phyloP scores from a whole-genome alignment of 2,888 invertebrate genomes.

The Drosophila mimetica region DNA sequence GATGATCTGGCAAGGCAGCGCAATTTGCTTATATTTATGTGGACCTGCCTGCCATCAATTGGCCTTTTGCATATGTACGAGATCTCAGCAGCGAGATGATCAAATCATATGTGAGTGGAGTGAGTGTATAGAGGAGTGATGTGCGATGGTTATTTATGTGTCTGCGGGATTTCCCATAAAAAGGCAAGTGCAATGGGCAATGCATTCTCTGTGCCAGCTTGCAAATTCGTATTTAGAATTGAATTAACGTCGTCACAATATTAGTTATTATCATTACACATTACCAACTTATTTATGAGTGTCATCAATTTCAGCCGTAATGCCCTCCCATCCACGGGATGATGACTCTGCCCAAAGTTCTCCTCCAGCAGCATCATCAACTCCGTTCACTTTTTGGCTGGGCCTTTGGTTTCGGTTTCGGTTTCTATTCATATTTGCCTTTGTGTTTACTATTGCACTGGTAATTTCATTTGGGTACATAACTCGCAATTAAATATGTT shows the following conservation, averaged over 20 bases:
- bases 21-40: conserved; percentile 34
- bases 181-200: conserved; percentile 19
- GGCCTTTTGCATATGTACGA: conserved; percentile 14
- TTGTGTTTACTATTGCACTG: conserved; percentile 42
- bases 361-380: background rate
- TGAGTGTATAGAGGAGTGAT: no score
- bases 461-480: conserved; percentile 54
- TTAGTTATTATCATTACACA: conserved; percentile 47
- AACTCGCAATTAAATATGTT: conserved; percentile 63
- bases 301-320: conserved; percentile 65
- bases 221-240: conserved; percentile 16
- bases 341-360: conserved; percentile 13
- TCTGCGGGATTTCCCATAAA: conserved; percentile 23
- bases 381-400: conserved; percentile 38
- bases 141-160: conserved; percentile 55
- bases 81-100: background rate
- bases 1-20: background rate
- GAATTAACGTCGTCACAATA: conserved; percentile 49
- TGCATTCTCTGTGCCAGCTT: conserved; percentile 48
- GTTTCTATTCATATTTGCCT: conserved; percentile 23
- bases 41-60: conserved; percentile 53
- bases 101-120: conserved; percentile 2
- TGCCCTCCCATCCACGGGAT: conserved; percentile 10
- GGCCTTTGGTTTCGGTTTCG: conserved; percentile 32
- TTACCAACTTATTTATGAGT: conserved; percentile 60